Evolutionary conservation across 2,797 vertebrate genomes (phyloP).

Genomic region (Pygocentrus nattereri): DNA sequence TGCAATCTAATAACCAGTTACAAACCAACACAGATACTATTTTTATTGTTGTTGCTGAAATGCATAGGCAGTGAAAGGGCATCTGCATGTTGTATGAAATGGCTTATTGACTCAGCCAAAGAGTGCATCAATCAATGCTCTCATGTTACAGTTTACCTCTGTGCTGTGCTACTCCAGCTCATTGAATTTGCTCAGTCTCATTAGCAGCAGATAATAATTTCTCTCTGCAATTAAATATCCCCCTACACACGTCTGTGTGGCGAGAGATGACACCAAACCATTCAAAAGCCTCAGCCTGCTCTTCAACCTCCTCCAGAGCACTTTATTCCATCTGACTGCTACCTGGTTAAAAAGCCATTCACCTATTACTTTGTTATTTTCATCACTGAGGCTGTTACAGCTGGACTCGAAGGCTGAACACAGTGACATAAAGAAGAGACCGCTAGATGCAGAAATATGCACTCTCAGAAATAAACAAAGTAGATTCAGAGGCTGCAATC

Average conservation of each 20-base stretch:
- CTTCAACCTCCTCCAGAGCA: conserved; percentile 52
- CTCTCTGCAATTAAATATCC: conserved; percentile 59
- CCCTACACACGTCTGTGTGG: conserved; percentile 44
- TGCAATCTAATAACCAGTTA: not conserved
- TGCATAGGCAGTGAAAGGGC: conserved; percentile 14
- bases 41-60: conserved; percentile 25
- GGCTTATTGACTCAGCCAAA: conserved; percentile 46
- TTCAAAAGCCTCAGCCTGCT: conserved; percentile 45
- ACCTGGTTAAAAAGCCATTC: conserved; percentile 42
- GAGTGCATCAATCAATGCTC: conserved; percentile 53
- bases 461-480: not conserved
- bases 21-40: not conserved
- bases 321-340: conserved; percentile 48
- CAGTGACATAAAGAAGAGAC: not conserved
- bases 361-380: conserved; percentile 45
- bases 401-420: not conserved
- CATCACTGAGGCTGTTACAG: conserved; percentile 26
- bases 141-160: conserved; percentile 56
- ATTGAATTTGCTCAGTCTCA: conserved; percentile 59
- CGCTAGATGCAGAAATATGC: conserved; percentile 22
- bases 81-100: conserved; percentile 47
- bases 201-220: conserved; percentile 61
- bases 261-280: conserved; percentile 31
- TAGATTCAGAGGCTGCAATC: not conserved
- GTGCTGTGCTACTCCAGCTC: conserved; percentile 50